Evolutionary conservation across 2,888 invertebrate genomes (phyloP), one percentile per base, ranked within the genome.

Genomic region (Temnothorax ravouxi): DNA sequence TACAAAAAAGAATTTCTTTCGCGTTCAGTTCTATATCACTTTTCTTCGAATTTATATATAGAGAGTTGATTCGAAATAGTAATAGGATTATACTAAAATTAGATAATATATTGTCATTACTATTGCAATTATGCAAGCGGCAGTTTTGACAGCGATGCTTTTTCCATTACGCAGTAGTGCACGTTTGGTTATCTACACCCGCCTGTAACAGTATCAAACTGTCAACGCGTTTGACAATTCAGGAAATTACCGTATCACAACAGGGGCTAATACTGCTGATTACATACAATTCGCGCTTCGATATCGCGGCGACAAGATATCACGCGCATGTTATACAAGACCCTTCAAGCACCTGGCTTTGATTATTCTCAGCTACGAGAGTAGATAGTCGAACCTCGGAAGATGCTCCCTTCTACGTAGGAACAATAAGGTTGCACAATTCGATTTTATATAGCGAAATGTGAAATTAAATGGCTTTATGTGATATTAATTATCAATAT

Each of bases 221-320:
- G 79, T 47, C 66, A 59, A 25, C 80, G 82, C 66, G 74, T 76
- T 77, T 80, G 84, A 86, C 89, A 86, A 88, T 89, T 76, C 89
- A 66, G 89, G 89, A 89, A 89, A 89, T 84, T 87, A 86, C 81
- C 79, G 64, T 84, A 89, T 89, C 89, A 72, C 67, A 84, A 88
- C 88, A 84, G 84, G 86, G 66, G 71, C 87, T 80, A 81, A 62
- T 75, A 71, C 74, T 56, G 56, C 82, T 86, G 89, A 89, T 89
- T 89, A 84, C 88, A 86, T 83, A 83, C 86, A 87, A 83, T 85
- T 88, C 89, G 82, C 66, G 67, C 69, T 41, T 83, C 79, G 72
- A 67, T 84, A 79, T 87, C 86, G 75, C 81, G 81, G 69, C 85
- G 89, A 87, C 89, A 81, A 89, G 88, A 88, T 89, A 89, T 83